Base-by-base conservation (phyloP, 2,797 vertebrate species). In the Sebastes itinus region DNA sequence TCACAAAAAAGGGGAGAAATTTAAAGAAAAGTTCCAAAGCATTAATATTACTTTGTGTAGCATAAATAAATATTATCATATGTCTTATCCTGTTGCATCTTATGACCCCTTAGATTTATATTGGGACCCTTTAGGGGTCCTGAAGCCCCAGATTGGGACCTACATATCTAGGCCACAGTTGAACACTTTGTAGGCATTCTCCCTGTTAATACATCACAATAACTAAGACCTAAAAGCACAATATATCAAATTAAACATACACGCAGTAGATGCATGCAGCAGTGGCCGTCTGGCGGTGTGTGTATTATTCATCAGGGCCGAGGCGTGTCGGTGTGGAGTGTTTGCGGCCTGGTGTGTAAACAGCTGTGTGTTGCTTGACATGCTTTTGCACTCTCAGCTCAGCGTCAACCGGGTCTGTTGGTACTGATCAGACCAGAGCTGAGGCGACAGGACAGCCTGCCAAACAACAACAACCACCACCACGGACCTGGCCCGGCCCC, bases 321-420 rank as follows among this genome's bases (percentile, higher is more conserved):
- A 91, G 87, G 83, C 87, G 55, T 91, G 92, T 90, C 75, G 38
- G 81, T 23, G 83, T 64, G 46, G 87, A 70, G 85, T 92, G 90
- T 93, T 91, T 89, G 96, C 89, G 96, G 96, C 89, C 96, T 95
- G 95, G 95, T 96, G 96, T 96, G 97, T 97, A 97, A 98, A 98
- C 97, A 98, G 97, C 96, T 96, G 95, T 94, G 96, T 97, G 95
- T 96, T 97, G 95, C 96, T 94, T 95, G 96, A 99, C 98, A 99
- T 96, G 97, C 96, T 98, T 99, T 98, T 98, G 97, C 98, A 99
- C 98, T 99, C 97, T 97, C 96, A 92, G 95, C 96, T 95, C 96
- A 94, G 94, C 92, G 74, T 82, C 83, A 87, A 84, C 88, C 86
- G 75, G 92, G 95, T 97, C 97, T 96, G 95, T 92, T 87, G 96